phyloP scores from a whole-genome alignment of 2,797 vertebrate species.

The Lithobates sylvaticus region DNA sequence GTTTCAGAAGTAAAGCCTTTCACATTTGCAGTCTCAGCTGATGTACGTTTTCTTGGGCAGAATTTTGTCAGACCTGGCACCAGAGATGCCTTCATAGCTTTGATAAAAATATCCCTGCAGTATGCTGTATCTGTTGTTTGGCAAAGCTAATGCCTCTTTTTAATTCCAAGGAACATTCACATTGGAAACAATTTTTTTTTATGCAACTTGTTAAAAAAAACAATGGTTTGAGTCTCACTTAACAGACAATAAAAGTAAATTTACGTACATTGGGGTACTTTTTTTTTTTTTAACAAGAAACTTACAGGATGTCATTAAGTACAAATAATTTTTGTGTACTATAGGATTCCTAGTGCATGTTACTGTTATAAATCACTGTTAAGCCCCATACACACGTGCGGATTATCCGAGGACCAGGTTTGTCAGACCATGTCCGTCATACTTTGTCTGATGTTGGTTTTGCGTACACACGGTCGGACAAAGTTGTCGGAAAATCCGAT shows the following conservation, averaged over 20 bases:
- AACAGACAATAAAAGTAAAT: too few species aligned
- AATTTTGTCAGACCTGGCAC: neutral
- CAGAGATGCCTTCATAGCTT: neutral
- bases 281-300: too few species aligned
- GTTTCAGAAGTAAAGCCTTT: neutral
- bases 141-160: neutral
- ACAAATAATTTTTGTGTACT: neutral
- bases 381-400: too few species aligned
- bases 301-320: too few species aligned
- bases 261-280: too few species aligned
- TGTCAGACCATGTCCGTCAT: too few species aligned
- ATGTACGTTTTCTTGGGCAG: too few species aligned
- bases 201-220: neutral
- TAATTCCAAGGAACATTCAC: neutral
- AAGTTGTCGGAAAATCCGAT: too few species aligned
- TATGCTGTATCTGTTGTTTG: neutral
- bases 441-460: too few species aligned
- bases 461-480: too few species aligned
- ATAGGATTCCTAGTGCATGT: neutral
- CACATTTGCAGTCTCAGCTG: neutral
- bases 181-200: neutral
- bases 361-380: too few species aligned
- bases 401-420: too few species aligned
- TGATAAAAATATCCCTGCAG: neutral
- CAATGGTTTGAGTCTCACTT: neutral